Evolutionary conservation across 2,888 invertebrate genomes (phyloP), one percentile per base, ranked within the genome.

Genomic region (Sclerodermus sp.): DNA sequence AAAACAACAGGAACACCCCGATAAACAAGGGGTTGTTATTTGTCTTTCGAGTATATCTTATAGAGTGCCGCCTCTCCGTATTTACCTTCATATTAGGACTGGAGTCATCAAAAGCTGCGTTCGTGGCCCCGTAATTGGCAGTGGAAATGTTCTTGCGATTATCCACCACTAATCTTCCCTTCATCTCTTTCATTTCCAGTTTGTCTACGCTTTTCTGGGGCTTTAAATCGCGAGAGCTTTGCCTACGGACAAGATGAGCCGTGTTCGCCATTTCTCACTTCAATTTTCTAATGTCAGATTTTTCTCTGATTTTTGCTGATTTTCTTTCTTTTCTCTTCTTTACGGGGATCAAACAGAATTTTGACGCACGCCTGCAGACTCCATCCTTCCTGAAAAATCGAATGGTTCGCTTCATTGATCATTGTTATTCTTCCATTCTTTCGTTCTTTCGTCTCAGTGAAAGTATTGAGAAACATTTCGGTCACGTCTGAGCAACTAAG

Each of bases 221-320:
- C 71, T 88, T 87, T 41, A 92, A 82, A 71, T 93, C 93, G 62
- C 92, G 84, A 51, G 93, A 93, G 78, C 93, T 93, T 79, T 93
- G 93, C 49, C 93, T 85, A 64, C 93, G 85, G 73, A 93, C 87
- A 74, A 93, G 83, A 80, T 93, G 93, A 49, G 92, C 92, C 65
- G 93, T 91, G 79, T 93, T 93, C 71, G 93, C 93, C 93, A 93
- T 93, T 69, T 79, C 80, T 62, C n/a, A n/a, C n/a, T 47, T 18
- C 44, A 8, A 23, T 43, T 29, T 32, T 45, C 16, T 37, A 36
- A n/a, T n/a, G 45, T 49, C 39, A 16, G 44, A 45, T 44, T 32
- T n/a, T 34, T n/a, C 12, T 36, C 41, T 15, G 9, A 9, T 13
- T 12, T 23, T 32, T 46, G 45, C 36, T 31, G 29, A 34, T 40